Conservation (phyloP, 2,888 invertebrate genomes). For the Dicroscelio sp. region DNA sequence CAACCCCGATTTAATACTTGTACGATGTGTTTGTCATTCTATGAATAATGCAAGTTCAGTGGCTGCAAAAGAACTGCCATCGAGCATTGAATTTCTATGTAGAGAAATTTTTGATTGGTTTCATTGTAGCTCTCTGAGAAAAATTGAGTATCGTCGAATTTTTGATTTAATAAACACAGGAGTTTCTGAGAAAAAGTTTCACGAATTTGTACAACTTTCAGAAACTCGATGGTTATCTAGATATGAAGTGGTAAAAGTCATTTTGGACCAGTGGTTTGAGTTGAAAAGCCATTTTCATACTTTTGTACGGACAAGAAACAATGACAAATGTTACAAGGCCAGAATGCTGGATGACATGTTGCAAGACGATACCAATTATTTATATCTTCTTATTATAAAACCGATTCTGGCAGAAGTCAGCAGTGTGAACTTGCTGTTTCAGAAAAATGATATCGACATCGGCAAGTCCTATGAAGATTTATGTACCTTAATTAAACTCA, state of each 20-base stretch:
- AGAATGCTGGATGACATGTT: constrained; percentile 68
- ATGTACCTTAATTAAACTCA: constrained; percentile 7
- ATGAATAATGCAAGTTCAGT: constrained; percentile 72
- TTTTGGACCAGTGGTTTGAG: constrained; percentile 78
- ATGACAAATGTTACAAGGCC: constrained; percentile 77
- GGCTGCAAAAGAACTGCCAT: constrained; percentile 72
- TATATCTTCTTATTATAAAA: constrained; percentile 59
- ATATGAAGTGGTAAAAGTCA: constrained; percentile 75
- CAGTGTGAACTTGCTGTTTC: constrained; percentile 56
- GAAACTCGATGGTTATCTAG: constrained; percentile 80
- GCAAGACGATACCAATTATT: constrained; percentile 66
- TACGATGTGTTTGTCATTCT: constrained; percentile 83
- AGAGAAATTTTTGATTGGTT: constrained; percentile 83
- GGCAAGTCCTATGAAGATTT: constrained; percentile 65
- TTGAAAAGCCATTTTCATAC: constrained; percentile 69
- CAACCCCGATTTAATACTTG: constrained; percentile 78
- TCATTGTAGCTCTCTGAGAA: constrained; percentile 71
- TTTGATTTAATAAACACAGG: constrained; percentile 76
- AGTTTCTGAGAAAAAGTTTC: constrained; percentile 43
- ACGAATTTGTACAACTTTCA: constrained; percentile 74
- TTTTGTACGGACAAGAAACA: constrained; percentile 26
- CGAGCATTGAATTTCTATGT: constrained; percentile 80
- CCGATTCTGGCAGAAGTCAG: constrained; percentile 65
- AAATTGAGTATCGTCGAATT: constrained; percentile 74
- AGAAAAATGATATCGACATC: constrained; percentile 51